phyloP scores from a whole-genome alignment of 2,113 vertebrate genomes.

The Chaenogobius annularis region DNA sequence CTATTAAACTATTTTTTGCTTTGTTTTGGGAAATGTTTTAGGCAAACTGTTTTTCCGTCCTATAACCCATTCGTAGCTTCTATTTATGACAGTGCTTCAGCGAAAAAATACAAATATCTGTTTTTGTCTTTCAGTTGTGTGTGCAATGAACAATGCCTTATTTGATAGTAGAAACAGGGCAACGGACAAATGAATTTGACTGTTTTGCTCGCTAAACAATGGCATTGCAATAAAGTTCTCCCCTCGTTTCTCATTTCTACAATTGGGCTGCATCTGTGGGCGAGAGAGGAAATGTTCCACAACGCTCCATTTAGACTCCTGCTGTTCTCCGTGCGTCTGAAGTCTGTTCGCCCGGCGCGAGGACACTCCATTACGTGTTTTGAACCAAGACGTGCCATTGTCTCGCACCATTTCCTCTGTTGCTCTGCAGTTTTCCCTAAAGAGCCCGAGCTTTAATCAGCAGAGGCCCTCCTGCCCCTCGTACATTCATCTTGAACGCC shows the following conservation, averaged over 20 bases:
- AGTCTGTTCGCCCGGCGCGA: slow-evolving; percentile 70
- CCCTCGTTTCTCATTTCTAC: slow-evolving; percentile 37
- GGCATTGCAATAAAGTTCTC: slow-evolving; percentile 2
- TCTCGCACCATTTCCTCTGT: slow-evolving; percentile 72
- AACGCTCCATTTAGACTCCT: slow-evolving; percentile 69
- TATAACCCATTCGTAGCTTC: too few relatives aligned
- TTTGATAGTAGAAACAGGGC: not conserved
- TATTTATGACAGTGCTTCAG: too few relatives aligned
- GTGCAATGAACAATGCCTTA: not conserved
- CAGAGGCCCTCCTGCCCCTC: slow-evolving; percentile 47
- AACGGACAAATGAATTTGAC: slow-evolving; percentile 15
- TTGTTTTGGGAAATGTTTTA: too few relatives aligned
- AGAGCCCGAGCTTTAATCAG: slow-evolving; percentile 61
- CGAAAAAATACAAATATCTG: too few relatives aligned
- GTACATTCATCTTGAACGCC: slow-evolving; percentile 57
- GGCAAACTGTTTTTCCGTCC: too few relatives aligned
- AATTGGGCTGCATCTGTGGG: slow-evolving; percentile 47
- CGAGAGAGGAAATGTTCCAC: slow-evolving; percentile 69
- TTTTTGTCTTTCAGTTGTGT: not conserved
- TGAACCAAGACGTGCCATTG: slow-evolving; percentile 59
- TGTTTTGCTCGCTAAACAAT: slow-evolving; percentile 37
- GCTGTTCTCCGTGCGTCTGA: slow-evolving; percentile 74
- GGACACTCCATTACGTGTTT: slow-evolving; percentile 74
- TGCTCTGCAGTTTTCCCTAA: slow-evolving; percentile 53
- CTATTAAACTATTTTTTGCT: too few relatives aligned